Base-by-base conservation (phyloP, 2,888 invertebrate species). In the Heliconius charithonia region DNA sequence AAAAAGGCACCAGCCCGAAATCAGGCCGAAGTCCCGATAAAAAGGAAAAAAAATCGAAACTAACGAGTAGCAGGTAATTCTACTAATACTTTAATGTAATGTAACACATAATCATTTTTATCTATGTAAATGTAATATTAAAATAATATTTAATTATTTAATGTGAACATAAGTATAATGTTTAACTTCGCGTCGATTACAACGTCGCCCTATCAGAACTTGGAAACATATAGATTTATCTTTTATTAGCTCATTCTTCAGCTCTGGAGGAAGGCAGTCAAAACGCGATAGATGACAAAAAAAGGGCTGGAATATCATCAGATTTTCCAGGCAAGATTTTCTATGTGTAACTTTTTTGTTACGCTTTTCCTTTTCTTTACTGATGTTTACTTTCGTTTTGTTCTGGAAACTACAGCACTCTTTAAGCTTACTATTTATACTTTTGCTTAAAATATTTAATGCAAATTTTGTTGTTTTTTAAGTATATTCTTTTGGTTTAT, bases 271-370 rank as follows among this genome's bases (percentile, higher is more conserved):
- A 75, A 90, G 92, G 92, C 88, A 89, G 85, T 87, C 89, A 80
- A 92, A 89, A 86, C 82, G 88, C 77, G 91, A 92, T 78, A 91
- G 90, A 90, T 92, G 91, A 92, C 92, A 89, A 81, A 85, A 88
- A 89, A 91, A 83, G 82, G 86, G 87, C 85, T 89, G 91, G 91
- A 85, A 89, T 83, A 80, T 87, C 84, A 86, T 89, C 89, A 88
- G 87, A 71, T 90, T 90, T 82, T 86, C 85, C 85, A 90, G 91
- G 92, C 90, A 92, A 89, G 92, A 85, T n/a, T 45, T 69, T 27
- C 27, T 41, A 56, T 65, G n/a, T 32, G 56, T 72, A 32, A 72
- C 72, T 32, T 29, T 56, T 32, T n/a, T 29, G 62, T 74, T n/a
- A 62, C 32, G 27, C 37, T 62, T 65, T 29, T 4, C 41, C 63